Percentiles rank a stretch among this genome's conserved stretches.
Conservation (phyloP, 2,888 invertebrate genomes). For the Molorchus minor region DNA sequence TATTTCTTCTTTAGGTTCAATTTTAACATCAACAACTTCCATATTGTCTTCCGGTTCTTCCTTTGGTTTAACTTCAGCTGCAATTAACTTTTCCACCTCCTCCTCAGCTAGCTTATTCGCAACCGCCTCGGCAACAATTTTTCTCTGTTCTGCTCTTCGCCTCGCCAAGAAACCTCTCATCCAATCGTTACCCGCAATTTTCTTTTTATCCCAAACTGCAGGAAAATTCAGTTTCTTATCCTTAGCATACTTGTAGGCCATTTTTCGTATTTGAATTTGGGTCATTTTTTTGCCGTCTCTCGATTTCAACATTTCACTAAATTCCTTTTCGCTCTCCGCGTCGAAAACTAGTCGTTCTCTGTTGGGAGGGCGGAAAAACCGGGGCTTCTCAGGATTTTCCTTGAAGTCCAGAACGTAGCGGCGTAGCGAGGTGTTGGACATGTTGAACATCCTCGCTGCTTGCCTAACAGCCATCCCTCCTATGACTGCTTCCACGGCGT, state of each 20-base stretch:
- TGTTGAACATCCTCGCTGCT: constrained; percentile 28
- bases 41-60: background rate
- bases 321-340: background rate
- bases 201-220: background rate
- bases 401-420: background rate
- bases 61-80: background rate
- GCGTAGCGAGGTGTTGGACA: constrained; percentile 31
- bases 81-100: background rate
- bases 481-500: constrained; percentile 20
- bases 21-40: background rate
- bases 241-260: background rate
- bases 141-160: background rate
- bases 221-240: background rate
- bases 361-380: background rate
- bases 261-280: background rate
- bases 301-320: background rate
- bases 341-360: background rate
- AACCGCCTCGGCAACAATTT: background rate
- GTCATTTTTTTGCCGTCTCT: background rate
- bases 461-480: constrained; percentile 29
- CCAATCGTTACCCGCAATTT: background rate
- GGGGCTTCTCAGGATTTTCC: background rate
- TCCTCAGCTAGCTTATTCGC: too few relatives aligned
- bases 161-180: background rate
- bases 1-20: background rate